phyloP scores from a whole-genome alignment of 2,888 invertebrate species.

The Sclerodermus sp. region DNA sequence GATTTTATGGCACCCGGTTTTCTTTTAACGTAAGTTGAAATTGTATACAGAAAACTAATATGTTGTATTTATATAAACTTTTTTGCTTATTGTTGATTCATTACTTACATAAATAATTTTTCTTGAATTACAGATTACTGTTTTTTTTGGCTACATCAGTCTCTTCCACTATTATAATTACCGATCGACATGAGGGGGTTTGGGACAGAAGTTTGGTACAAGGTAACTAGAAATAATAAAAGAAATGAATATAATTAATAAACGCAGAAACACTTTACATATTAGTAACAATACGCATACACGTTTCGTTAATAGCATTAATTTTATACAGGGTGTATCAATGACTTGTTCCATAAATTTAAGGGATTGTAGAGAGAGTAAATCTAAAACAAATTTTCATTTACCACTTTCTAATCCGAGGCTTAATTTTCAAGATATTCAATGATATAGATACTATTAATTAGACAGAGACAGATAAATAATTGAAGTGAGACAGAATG shows the following conservation, averaged over 20 bases:
- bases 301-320: neutral
- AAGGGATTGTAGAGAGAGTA: too few species aligned
- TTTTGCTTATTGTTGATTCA: neutral
- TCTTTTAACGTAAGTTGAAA: conserved; percentile 71
- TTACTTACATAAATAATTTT: conserved; percentile 7
- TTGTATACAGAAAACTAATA: conserved; percentile 1
- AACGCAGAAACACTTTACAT: too few species aligned
- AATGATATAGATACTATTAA: too few species aligned
- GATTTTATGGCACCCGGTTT: conserved; percentile 85
- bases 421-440: too few species aligned
- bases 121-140: conserved; percentile 65
- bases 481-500: too few species aligned
- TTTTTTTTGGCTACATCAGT: conserved; percentile 85
- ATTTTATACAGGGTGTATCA: neutral
- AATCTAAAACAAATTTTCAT: too few species aligned
- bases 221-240: conserved; percentile 51
- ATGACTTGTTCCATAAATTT: neutral
- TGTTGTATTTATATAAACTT: neutral
- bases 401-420: too few species aligned
- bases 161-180: conserved; percentile 79
- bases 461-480: too few species aligned
- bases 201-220: conserved; percentile 87
- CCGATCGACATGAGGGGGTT: conserved; percentile 80
- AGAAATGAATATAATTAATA: neutral
- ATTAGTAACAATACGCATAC: neutral